These are phyloP conservation scores for Pongo pygmaeus DNA, from an alignment of 2,113 vertebrate genomes.

Conservation along the genomic window DNA sequence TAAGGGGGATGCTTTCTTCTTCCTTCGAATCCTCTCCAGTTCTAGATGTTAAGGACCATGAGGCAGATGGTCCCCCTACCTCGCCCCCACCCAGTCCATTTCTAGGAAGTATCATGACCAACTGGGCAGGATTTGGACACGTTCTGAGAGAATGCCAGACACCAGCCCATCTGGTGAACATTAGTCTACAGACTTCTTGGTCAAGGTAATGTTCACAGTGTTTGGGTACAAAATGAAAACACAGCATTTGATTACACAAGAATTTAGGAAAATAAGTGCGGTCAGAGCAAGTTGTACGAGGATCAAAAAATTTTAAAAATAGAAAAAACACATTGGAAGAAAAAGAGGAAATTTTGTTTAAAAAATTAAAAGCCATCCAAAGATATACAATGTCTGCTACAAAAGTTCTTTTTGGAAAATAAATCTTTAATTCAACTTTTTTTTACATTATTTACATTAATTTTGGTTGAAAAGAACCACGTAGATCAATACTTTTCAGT, in stretches of 20 bases:
- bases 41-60: accelerated
- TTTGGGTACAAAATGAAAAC: slow-evolving; percentile 61
- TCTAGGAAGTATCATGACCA: not conserved
- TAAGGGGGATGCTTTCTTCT: accelerated
- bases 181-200: not conserved
- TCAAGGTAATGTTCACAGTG: not conserved
- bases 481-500: not conserved
- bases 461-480: not conserved
- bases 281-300: slow-evolving; percentile 28
- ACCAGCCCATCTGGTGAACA: slow-evolving; percentile 16
- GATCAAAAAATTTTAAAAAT: not conserved
- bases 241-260: slow-evolving; percentile 54
- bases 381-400: not conserved
- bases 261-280: slow-evolving; percentile 65
- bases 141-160: not conserved
- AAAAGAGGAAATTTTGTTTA: slow-evolving; percentile 15
- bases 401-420: not conserved
- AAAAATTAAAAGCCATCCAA: not conserved
- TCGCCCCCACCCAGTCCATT: accelerated
- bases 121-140: not conserved
- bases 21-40: accelerated
- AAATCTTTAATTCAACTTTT: not conserved
- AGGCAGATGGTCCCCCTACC: not conserved
- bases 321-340: not conserved
- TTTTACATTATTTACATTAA: not conserved